Evolutionary conservation across 92 coral and sea anemone species (phyloP).

Genomic region (Zoanthus solanderi): DNA sequence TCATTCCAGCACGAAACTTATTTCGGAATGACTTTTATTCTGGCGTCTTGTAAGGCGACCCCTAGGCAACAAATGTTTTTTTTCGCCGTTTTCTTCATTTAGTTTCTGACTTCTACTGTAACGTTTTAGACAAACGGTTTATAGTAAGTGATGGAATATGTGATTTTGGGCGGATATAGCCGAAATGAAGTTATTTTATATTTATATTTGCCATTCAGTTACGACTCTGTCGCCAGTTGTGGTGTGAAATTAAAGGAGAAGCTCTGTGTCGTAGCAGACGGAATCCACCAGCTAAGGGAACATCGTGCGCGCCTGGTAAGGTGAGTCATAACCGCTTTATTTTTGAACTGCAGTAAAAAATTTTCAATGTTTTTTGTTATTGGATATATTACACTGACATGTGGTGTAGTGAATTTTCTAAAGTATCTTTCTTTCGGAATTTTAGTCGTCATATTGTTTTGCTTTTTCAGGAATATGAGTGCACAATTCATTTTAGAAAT

Average conservation of each 20-base stretch:
- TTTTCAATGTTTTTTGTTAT: too few relatives aligned
- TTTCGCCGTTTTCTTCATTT: too few relatives aligned
- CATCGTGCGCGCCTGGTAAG: slow-evolving; percentile 89
- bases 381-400: neutral
- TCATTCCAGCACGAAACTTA: too few relatives aligned
- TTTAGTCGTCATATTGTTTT: neutral
- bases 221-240: slow-evolving; percentile 82
- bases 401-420: neutral
- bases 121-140: too few relatives aligned
- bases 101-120: too few relatives aligned
- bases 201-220: slow-evolving; percentile 45
- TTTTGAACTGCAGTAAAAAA: neutral
- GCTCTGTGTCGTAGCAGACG: slow-evolving; percentile 85
- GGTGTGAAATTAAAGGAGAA: slow-evolving; percentile 98
- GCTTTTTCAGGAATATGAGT: neutral
- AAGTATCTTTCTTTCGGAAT: neutral
- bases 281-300: slow-evolving; percentile 88
- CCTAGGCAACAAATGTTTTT: too few relatives aligned
- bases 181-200: neutral
- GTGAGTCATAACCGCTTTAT: slow-evolving; percentile 58
- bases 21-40: too few relatives aligned
- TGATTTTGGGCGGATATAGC: too few relatives aligned
- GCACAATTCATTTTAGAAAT: neutral
- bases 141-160: too few relatives aligned
- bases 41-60: too few relatives aligned